phyloP scores from a whole-genome alignment of 2,888 invertebrate species.

The Sminthurides aquaticus region DNA sequence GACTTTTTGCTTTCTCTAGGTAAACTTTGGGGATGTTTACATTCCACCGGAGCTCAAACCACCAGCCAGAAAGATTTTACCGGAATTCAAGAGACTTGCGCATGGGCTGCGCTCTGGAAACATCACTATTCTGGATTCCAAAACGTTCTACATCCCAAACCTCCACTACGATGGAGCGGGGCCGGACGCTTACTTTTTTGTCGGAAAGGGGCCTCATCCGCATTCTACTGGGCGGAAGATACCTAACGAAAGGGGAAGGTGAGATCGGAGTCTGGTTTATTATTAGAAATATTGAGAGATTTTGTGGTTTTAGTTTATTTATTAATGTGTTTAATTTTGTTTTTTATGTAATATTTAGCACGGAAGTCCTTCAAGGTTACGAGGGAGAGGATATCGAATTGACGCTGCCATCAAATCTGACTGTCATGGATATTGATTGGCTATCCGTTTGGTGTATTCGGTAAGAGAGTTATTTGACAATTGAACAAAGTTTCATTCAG shows the following conservation, averaged over 20 bases:
- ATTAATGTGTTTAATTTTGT: background rate
- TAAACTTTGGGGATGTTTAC: slow-evolving; percentile 79
- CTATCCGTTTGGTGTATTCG: slow-evolving; percentile 64
- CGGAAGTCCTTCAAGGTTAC: slow-evolving; percentile 72
- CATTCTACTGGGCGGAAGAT: slow-evolving; percentile 75
- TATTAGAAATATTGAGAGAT: slow-evolving; percentile 1
- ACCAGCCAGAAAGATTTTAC: slow-evolving; percentile 70
- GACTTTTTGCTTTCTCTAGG: no score
- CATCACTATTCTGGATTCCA: slow-evolving; percentile 81
- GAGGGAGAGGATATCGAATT: slow-evolving; percentile 88
- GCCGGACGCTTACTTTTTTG: slow-evolving; percentile 89
- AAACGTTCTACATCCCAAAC: slow-evolving; percentile 85
- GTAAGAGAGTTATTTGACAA: slow-evolving; percentile 34
- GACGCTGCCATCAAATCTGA: slow-evolving; percentile 72
- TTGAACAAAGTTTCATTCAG: no score
- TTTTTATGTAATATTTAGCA: slow-evolving; percentile 47
- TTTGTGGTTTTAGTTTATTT: background rate
- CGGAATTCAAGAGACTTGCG: slow-evolving; percentile 77
- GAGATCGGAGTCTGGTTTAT: no score
- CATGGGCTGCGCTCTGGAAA: slow-evolving; percentile 85
- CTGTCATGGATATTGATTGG: slow-evolving; percentile 87
- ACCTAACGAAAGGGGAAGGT: slow-evolving; percentile 79
- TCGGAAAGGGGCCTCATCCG: slow-evolving; percentile 79
- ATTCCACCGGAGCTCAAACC: slow-evolving; percentile 69
- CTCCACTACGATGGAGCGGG: slow-evolving; percentile 85